Percentiles rank a stretch among this genome's conserved stretches.
phyloP scores from a whole-genome alignment of 2,888 invertebrate genomes.

The Acleris sparsana region DNA sequence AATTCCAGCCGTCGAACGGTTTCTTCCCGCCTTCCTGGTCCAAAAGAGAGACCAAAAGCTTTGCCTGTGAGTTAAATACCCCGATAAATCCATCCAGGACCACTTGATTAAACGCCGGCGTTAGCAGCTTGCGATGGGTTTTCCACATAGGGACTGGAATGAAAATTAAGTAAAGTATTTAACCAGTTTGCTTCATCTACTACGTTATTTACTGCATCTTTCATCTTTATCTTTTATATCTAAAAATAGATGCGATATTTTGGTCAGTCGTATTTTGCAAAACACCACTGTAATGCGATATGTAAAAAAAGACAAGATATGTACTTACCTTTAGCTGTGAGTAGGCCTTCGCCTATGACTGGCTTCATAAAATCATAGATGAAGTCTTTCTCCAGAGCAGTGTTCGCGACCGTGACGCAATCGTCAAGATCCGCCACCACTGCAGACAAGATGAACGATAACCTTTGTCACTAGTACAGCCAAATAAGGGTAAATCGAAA shows the following conservation, averaged over 20 bases:
- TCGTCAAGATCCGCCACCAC: background rate
- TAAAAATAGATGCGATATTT: too few relatives aligned
- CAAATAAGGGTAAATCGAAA: too few relatives aligned
- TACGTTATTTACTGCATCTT: too few relatives aligned
- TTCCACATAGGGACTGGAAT: slow-evolving; percentile 55
- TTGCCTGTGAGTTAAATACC: slow-evolving; percentile 49
- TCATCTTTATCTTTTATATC: too few relatives aligned
- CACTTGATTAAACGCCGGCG: slow-evolving; percentile 51
- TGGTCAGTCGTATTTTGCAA: too few relatives aligned
- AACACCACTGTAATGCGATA: too few relatives aligned
- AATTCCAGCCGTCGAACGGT: slow-evolving; percentile 46
- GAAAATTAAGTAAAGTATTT: too few relatives aligned
- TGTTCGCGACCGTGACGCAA: background rate
- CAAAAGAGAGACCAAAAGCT: slow-evolving; percentile 42
- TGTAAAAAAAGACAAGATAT: too few relatives aligned
- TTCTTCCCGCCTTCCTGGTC: slow-evolving; percentile 44
- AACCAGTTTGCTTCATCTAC: too few relatives aligned
- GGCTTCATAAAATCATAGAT: slow-evolving; percentile 4
- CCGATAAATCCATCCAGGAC: slow-evolving; percentile 49
- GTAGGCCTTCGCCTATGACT: background rate
- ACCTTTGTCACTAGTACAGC: too few relatives aligned
- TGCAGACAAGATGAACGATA: background rate
- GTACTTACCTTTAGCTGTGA: background rate
- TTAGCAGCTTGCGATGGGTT: slow-evolving; percentile 53
- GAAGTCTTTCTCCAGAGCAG: background rate